A percentile compares a stretch with the other conserved stretches of the same genome.
Evolutionary conservation across 2,113 vertebrate genomes (phyloP).

Genomic region (Cavia porcellus): DNA sequence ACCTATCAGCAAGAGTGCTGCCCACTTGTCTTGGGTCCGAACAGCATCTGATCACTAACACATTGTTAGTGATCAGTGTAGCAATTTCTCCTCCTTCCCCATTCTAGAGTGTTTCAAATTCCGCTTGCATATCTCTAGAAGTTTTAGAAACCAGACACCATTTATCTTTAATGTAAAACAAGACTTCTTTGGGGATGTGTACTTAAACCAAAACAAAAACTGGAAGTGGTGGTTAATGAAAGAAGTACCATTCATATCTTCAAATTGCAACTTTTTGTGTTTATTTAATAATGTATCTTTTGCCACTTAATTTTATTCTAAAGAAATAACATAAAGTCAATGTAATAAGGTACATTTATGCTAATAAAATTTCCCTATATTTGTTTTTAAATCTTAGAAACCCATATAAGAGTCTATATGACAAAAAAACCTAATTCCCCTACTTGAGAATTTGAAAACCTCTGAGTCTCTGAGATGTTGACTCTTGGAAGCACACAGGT

Average conservation of each 20-base stretch:
- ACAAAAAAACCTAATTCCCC: neutral
- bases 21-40: neutral
- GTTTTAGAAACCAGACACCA: neutral
- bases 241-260: neutral
- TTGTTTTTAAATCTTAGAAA: neutral
- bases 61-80: neutral
- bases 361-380: neutral
- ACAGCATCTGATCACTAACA: neutral
- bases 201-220: conserved; percentile 54
- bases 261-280: neutral
- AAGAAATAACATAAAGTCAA: conserved; percentile 2
- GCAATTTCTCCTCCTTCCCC: neutral
- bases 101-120: conserved; percentile 20
- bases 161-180: neutral
- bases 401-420: neutral
- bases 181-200: neutral
- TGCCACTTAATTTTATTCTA: neutral
- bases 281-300: neutral
- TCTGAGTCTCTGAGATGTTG: neutral
- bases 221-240: neutral
- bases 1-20: fast-evolving
- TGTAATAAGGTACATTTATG: neutral
- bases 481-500: neutral
- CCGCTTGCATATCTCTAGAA: neutral
- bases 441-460: conserved; percentile 45